Conservation (phyloP, 2,113 vertebrate species). For the Jaculus jaculus region DNA sequence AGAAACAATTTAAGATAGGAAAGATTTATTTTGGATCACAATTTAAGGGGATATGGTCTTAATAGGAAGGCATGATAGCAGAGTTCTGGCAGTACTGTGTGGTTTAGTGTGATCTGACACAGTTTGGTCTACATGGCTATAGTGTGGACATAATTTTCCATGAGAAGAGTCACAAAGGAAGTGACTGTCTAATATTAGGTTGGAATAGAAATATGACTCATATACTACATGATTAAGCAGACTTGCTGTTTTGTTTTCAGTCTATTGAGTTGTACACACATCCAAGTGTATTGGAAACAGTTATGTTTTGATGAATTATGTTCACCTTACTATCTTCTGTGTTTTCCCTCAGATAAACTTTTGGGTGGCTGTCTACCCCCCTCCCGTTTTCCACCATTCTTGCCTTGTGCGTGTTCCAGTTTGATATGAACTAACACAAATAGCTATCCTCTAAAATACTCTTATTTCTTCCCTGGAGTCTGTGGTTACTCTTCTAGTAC, state of each 20-base stretch:
- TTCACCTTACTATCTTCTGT: background rate
- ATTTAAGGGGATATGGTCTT: too few species aligned
- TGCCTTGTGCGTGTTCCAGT: conserved; percentile 56
- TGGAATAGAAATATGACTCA: background rate
- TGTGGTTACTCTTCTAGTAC: conserved; percentile 46
- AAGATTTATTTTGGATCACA: too few species aligned
- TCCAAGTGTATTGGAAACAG: background rate
- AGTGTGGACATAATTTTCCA: background rate
- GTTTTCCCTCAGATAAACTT: background rate
- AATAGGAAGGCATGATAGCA: too few species aligned
- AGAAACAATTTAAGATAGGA: too few species aligned
- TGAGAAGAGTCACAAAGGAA: conserved; percentile 1
- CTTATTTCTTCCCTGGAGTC: conserved; percentile 57
- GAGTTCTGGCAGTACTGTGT: background rate
- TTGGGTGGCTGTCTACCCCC: background rate
- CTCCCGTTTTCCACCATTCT: background rate
- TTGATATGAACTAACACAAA: conserved; percentile 60
- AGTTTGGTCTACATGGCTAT: conserved; percentile 31
- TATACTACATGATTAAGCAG: background rate
- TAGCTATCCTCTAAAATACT: conserved; percentile 60
- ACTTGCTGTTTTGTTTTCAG: background rate
- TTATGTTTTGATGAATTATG: background rate
- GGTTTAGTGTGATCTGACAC: background rate
- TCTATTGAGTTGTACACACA: background rate
- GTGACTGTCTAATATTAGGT: background rate